phyloP scores from a whole-genome alignment of 2,797 vertebrate genomes.

The Parauchenoglanis ngamensis region DNA sequence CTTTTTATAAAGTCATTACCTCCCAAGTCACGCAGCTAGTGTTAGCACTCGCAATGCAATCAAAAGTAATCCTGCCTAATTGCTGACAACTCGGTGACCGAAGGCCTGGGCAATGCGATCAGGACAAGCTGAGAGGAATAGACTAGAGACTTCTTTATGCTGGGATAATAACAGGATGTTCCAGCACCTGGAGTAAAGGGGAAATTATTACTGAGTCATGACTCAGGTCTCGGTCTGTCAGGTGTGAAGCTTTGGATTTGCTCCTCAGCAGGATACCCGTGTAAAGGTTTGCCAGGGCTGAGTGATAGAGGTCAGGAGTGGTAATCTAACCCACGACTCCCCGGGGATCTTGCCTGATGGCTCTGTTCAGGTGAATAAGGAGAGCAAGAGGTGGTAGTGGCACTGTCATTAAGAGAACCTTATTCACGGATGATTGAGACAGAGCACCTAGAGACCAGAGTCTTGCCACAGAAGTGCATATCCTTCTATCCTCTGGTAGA shows the following conservation, averaged over 20 bases:
- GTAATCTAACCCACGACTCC: constrained; percentile 72
- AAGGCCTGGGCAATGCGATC: constrained; percentile 22
- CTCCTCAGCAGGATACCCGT: constrained; percentile 26
- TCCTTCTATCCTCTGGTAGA: constrained; percentile 20
- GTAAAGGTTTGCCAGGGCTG: constrained; percentile 58
- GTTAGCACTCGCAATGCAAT: constrained; percentile 61
- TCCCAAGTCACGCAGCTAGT: constrained; percentile 38
- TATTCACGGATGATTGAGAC: constrained; percentile 49
- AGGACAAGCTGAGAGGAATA: constrained; percentile 21
- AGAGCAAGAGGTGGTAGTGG: constrained; percentile 67
- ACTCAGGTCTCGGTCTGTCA: constrained; percentile 32
- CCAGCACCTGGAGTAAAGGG: constrained; percentile 23
- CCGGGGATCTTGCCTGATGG: constrained; percentile 65
- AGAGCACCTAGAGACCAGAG: constrained; percentile 16
- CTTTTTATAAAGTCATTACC: constrained; percentile 36
- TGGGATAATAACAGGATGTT: constrained; percentile 40
- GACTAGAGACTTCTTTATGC: constrained; percentile 25
- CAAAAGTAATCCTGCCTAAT: constrained; percentile 72
- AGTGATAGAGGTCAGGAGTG: constrained; percentile 64
- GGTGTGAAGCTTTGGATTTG: constrained; percentile 39
- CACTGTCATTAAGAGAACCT: constrained; percentile 48
- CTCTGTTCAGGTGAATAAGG: constrained; percentile 76
- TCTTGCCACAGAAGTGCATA: not conserved
- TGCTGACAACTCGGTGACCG: constrained; percentile 60
- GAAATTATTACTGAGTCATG: constrained; percentile 33